Conservation (phyloP, 2,888 invertebrate species). For the Watsonalla cultraria region DNA sequence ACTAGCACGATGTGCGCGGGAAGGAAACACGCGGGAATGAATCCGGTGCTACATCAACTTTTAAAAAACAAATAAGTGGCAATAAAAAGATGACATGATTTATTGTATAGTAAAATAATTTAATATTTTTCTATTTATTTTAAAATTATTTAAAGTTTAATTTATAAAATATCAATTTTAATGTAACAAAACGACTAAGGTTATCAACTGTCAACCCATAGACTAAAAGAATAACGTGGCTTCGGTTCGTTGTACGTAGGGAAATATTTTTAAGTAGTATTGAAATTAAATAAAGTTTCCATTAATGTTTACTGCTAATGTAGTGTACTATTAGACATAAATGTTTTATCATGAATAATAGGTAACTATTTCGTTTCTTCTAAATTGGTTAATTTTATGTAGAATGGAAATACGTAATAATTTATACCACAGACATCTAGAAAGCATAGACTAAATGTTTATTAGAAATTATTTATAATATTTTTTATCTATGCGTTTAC, state of each 20-base stretch:
- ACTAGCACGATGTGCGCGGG: conserved; percentile 84
- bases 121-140: too few relatives aligned
- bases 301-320: background rate
- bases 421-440: too few relatives aligned
- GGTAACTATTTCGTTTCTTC: too few relatives aligned
- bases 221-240: conserved; percentile 12
- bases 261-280: background rate
- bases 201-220: conserved; percentile 26
- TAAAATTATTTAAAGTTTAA: too few relatives aligned
- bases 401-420: too few relatives aligned
- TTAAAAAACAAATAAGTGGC: conserved; percentile 6
- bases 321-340: too few relatives aligned
- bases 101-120: too few relatives aligned
- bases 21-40: conserved; percentile 80
- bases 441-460: too few relatives aligned
- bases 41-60: conserved; percentile 38
- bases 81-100: background rate
- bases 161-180: background rate
- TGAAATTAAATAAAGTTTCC: background rate
- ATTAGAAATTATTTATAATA: too few relatives aligned
- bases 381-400: too few relatives aligned
- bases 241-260: conserved; percentile 20
- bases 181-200: conserved; percentile 22
- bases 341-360: too few relatives aligned
- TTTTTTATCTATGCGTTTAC: too few relatives aligned